Conservation (phyloP, 2,888 invertebrate species). For the Spatulosminthurus flaviceps region DNA sequence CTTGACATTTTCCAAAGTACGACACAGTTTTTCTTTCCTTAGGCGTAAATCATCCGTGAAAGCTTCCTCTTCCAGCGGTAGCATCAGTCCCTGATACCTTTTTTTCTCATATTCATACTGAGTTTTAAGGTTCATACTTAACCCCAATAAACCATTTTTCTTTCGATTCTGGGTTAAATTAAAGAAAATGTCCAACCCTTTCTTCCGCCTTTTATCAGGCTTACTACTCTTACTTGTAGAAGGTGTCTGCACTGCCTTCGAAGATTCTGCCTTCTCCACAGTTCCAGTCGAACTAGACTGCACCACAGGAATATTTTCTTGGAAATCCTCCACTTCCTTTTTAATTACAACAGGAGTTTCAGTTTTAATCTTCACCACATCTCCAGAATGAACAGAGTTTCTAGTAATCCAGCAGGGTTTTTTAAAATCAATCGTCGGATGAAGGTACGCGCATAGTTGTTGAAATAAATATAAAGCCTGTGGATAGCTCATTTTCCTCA, state of each 20-base stretch:
- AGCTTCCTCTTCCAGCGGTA: constrained; percentile 29
- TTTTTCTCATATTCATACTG: constrained; percentile 41
- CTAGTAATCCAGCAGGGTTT: constrained; percentile 21
- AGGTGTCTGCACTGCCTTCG: not conserved
- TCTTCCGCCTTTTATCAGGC: constrained; percentile 35
- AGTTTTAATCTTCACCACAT: constrained; percentile 28
- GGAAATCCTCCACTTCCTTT: constrained; percentile 36
- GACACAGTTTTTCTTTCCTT: constrained; percentile 32
- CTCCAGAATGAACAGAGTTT: not conserved
- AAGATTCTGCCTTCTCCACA: not conserved
- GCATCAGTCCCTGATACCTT: constrained; percentile 16
- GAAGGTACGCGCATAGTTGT: constrained; percentile 54
- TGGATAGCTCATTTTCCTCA: constrained; percentile 59
- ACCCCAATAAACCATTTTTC: constrained; percentile 23
- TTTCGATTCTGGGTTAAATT: constrained; percentile 44
- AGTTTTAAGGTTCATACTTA: constrained; percentile 36
- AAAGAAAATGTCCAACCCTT: constrained; percentile 50
- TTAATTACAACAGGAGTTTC: constrained; percentile 27
- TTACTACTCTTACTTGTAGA: constrained; percentile 25
- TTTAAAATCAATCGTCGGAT: constrained; percentile 45
- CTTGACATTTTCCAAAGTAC: constrained; percentile 49
- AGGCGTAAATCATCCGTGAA: not conserved
- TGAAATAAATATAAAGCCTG: constrained; percentile 57
- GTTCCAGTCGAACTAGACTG: not conserved
- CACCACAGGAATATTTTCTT: constrained; percentile 44